phyloP scores from a whole-genome alignment of 1,140 invertebrate genomes.

The Gryon sp. region DNA sequence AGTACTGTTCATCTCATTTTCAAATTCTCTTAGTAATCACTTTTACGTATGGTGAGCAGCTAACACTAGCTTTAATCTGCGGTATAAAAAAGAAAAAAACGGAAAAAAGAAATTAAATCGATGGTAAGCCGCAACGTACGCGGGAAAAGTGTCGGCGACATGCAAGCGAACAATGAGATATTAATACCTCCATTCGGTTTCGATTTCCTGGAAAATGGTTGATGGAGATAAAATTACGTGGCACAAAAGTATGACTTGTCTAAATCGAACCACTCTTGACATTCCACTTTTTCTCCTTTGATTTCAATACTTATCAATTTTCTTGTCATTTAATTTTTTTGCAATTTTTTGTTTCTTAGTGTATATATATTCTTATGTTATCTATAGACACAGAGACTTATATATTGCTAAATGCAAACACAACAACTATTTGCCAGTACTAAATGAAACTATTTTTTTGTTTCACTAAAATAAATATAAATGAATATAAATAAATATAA shows the following conservation, averaged over 20 bases:
- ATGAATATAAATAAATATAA: too few species aligned
- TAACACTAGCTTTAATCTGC: conserved; percentile 75
- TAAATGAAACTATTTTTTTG: neutral
- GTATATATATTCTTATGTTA: neutral
- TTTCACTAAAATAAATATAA: too few species aligned
- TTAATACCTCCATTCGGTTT: conserved; percentile 78
- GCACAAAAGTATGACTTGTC: conserved; percentile 69
- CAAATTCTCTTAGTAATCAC: conserved; percentile 64
- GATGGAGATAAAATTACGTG: conserved; percentile 77
- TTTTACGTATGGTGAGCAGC: conserved; percentile 64
- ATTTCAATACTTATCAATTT: conserved; percentile 64
- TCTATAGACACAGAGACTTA: too few species aligned
- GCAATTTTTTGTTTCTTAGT: conserved; percentile 33
- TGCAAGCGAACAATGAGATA: conserved; percentile 77
- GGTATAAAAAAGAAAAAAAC: conserved; percentile 70
- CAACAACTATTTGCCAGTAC: too few species aligned
- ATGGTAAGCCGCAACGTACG: conserved; percentile 71
- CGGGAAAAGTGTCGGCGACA: conserved; percentile 73
- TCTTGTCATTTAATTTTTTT: conserved; percentile 55
- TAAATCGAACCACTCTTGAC: conserved; percentile 62
- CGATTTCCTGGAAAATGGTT: conserved; percentile 78
- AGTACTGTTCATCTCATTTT: conserved; percentile 63
- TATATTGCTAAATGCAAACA: too few species aligned
- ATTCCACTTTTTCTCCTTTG: conserved; percentile 61
- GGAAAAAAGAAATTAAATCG: conserved; percentile 72